Base-by-base conservation (phyloP, 2,797 vertebrate species). In the Perodicticus potto region DNA sequence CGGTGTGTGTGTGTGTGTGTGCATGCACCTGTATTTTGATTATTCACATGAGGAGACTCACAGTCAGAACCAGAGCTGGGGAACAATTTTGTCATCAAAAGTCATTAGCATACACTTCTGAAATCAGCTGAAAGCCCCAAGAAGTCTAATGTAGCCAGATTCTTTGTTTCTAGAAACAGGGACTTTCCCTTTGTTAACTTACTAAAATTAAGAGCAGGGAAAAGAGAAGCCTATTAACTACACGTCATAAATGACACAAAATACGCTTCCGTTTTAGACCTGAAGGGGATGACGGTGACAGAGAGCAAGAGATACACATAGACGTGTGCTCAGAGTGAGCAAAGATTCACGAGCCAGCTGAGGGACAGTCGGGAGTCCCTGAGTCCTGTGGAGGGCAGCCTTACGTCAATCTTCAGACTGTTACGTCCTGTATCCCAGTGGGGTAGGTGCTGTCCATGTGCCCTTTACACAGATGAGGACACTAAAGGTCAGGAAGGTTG, bases 171-270 rank as follows among this genome's bases (percentile, higher is more conserved):
- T 73, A 73, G 83, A 92, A 92, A 72, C 14, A 34, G 37, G 49
- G 69, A 90, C 5, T 2, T 67, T 92, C 70, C 59, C 59, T 34
- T 93, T 80, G 88, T 91, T 93, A 77, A 72, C 49, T 88, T 88
- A 74, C 76, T 81, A 96, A 91, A 93, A 94, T 93, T 25, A 95
- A 97, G 67, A 89, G 14, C 77, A 89, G 77, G 49, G 43, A 84
- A 94, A 80, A 89, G 37, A 77, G 10, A 34, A 74, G 49, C 80
- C 89, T 95, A 73, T 91, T 93, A 93, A 88, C 5, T 63, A 45
- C 40, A 81, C 16, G 14, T 53, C 94, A 87, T 86, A 94, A 93
- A 93, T 91, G 86, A 61, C 43, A 85, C 25, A 87, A 84, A 80
- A 61, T 32, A 69, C n/a, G 65, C 72, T 93, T 95, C 69, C 2